Evolutionary conservation across 1,140 invertebrate species (phyloP).

Genomic region (Myzus persicae): DNA sequence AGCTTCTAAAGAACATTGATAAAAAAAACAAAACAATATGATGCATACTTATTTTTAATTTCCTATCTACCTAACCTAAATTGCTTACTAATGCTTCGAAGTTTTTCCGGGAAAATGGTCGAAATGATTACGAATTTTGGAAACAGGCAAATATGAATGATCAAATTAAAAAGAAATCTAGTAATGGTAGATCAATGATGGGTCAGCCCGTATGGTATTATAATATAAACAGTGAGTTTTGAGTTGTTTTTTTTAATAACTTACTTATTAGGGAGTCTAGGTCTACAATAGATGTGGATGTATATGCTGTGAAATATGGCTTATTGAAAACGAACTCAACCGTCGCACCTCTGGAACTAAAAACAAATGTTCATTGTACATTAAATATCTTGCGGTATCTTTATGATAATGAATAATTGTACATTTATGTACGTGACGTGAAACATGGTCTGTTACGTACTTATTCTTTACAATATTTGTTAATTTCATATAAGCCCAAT

Average conservation of each 20-base stretch:
- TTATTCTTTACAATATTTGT: slow-evolving; percentile 8
- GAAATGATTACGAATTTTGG: too few relatives aligned
- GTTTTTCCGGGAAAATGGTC: too few relatives aligned
- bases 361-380: background rate
- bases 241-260: background rate
- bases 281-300: background rate
- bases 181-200: too few relatives aligned
- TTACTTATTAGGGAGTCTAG: background rate
- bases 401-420: background rate
- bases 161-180: too few relatives aligned
- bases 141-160: too few relatives aligned
- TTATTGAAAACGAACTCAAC: slow-evolving; percentile 27
- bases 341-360: background rate
- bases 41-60: too few relatives aligned
- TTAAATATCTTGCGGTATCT: background rate
- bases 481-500: background rate
- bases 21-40: too few relatives aligned
- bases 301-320: background rate
- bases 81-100: too few relatives aligned
- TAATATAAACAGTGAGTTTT: too few relatives aligned
- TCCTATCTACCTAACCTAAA: too few relatives aligned
- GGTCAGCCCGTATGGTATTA: too few relatives aligned
- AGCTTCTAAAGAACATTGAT: too few relatives aligned
- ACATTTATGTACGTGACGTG: background rate
- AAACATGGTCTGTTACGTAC: background rate